These are phyloP conservation scores for Trichopoda pennipes DNA, from an alignment of 2,888 invertebrate species.

Conservation along the genomic window DNA sequence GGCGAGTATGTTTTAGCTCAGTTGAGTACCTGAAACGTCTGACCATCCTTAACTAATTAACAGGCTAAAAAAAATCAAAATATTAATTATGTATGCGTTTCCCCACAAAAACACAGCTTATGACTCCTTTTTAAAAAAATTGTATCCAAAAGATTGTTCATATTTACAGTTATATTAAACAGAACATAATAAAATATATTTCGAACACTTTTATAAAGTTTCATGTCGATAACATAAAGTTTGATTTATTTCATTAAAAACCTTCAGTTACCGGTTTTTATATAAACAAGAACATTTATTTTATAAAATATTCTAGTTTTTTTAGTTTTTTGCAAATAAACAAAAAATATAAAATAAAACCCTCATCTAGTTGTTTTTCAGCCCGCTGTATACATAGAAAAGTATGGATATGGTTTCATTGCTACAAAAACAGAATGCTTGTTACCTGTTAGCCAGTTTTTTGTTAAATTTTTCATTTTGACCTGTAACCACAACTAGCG, in stretches of 20 bases:
- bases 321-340: background rate
- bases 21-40: no score
- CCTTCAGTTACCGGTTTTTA: constrained; percentile 51
- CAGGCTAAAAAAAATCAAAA: no score
- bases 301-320: constrained; percentile 37
- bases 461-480: background rate
- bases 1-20: no score
- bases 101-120: no score
- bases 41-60: no score
- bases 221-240: background rate
- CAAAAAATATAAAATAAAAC: background rate
- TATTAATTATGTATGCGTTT: no score
- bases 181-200: background rate
- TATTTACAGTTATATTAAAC: no score
- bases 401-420: constrained; percentile 20
- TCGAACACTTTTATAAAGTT: background rate
- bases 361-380: background rate
- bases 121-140: no score
- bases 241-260: constrained; percentile 11
- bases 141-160: no score
- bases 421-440: background rate
- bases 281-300: background rate
- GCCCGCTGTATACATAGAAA: background rate
- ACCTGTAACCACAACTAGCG: constrained; percentile 29
- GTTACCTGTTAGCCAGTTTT: constrained; percentile 25